Evolutionary conservation across 2,797 vertebrate species (phyloP).

Genomic region (Myiotriccus ornatus): DNA sequence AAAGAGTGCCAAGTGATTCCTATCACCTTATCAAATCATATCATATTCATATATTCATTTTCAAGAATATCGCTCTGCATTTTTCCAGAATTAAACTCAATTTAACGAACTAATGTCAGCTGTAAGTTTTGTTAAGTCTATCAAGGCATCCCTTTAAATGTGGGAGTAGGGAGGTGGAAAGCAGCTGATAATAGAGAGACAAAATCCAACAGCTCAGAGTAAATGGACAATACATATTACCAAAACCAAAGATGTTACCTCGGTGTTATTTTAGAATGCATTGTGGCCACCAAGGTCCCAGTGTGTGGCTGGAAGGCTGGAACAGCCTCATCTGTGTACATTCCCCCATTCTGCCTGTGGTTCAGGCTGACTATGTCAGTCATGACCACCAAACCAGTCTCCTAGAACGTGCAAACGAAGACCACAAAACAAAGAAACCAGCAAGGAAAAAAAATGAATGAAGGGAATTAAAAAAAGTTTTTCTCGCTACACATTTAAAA

Average conservation of each 20-base stretch:
- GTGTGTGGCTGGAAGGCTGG: conserved; percentile 91
- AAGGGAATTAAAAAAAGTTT: too few relatives aligned
- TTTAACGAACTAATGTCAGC: neutral
- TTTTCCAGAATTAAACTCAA: neutral
- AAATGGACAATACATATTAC: rapidly evolving
- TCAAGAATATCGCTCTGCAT: neutral
- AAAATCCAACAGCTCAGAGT: neutral
- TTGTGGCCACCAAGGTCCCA: conserved; percentile 82
- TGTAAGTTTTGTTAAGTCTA: neutral
- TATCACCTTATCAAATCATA: too few relatives aligned
- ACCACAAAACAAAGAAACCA: neutral
- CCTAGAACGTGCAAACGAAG: conserved; percentile 71
- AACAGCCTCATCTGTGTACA: conserved; percentile 91
- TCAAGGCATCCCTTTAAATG: neutral
- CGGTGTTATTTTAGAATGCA: conserved; percentile 74
- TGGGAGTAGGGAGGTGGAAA: neutral
- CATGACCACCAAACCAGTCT: conserved; percentile 92
- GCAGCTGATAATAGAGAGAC: neutral
- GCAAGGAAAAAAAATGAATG: neutral
- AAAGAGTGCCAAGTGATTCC: neutral
- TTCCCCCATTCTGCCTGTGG: conserved; percentile 88
- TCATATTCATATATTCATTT: neutral
- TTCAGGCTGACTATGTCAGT: conserved; percentile 90
- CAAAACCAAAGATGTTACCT: conserved; percentile 71
- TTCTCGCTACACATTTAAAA: too few relatives aligned